Evolutionary conservation across 2,888 invertebrate genomes (phyloP).

Genomic region (Drosophila fungiperda): DNA sequence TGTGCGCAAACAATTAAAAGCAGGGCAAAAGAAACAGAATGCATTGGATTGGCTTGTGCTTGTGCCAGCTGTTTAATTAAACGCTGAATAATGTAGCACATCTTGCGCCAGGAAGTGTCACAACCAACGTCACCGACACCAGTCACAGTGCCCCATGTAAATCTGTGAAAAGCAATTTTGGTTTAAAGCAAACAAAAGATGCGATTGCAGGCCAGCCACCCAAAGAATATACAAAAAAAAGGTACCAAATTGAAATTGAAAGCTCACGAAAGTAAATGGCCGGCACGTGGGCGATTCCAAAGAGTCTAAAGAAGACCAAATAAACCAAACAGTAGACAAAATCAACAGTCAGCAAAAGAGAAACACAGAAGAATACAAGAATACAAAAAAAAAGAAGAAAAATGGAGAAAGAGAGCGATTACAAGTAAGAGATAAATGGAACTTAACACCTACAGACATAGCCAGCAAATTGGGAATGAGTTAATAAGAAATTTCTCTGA

Average conservation of each 20-base stretch:
- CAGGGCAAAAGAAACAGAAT: constrained; percentile 40
- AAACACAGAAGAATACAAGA: neutral
- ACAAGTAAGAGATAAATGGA: constrained; percentile 34
- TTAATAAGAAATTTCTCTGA: constrained; percentile 46
- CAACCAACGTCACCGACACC: constrained; percentile 1
- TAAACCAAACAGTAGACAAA: constrained; percentile 48
- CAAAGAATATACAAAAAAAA: constrained; percentile 14
- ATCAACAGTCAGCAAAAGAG: constrained; percentile 49
- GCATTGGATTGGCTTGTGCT: constrained; percentile 39
- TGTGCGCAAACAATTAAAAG: constrained; percentile 59
- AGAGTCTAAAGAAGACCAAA: constrained; percentile 47
- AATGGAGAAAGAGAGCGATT: constrained; percentile 14
- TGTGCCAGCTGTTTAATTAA: constrained; percentile 66
- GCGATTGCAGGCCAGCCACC: constrained; percentile 33
- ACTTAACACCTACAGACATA: constrained; percentile 43
- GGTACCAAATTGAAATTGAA: constrained; percentile 48
- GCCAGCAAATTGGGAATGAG: constrained; percentile 19
- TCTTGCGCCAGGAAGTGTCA: constrained; percentile 65
- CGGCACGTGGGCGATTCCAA: constrained; percentile 46
- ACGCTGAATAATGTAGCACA: constrained; percentile 59
- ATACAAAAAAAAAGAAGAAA: neutral
- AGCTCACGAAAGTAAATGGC: constrained; percentile 62
- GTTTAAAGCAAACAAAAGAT: constrained; percentile 54
- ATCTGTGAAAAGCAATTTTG: constrained; percentile 64
- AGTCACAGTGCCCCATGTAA: constrained; percentile 18